Evolutionary conservation across 2,113 vertebrate genomes (phyloP).

Genomic region (Cynoglossus semilaevis): DNA sequence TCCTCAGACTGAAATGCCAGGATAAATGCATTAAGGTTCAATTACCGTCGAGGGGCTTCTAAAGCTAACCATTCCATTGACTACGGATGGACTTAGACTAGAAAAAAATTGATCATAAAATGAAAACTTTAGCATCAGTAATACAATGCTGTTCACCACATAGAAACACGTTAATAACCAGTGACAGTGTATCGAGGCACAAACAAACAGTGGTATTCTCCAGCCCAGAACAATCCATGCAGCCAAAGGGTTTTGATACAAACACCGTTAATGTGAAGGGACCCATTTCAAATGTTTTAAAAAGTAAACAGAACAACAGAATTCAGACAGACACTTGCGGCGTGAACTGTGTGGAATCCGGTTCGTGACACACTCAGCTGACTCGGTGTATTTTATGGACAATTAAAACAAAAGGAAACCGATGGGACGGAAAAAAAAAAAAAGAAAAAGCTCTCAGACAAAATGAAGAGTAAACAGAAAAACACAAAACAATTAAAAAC

Average conservation of each 20-base stretch:
- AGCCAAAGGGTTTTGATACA: conserved; percentile 62
- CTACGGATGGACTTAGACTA: conserved; percentile 46
- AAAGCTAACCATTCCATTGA: conserved; percentile 55
- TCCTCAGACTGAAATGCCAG: conserved; percentile 62
- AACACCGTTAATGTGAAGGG: conserved; percentile 45
- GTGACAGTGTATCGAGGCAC: conserved; percentile 44
- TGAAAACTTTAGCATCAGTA: conserved; percentile 49
- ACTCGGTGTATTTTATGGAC: conserved; percentile 20
- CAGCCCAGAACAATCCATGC: conserved; percentile 61
- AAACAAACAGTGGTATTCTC: conserved; percentile 61
- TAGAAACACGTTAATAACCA: conserved; percentile 35
- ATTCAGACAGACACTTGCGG: conserved; percentile 53
- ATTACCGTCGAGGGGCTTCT: conserved; percentile 54
- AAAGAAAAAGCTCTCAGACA: conserved; percentile 6
- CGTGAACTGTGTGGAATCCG: conserved; percentile 52
- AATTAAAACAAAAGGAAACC: conserved; percentile 24
- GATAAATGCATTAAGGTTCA: conserved; percentile 44
- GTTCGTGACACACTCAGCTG: conserved; percentile 44
- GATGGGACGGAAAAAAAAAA: too few relatives aligned
- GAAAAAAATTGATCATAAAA: conserved; percentile 15
- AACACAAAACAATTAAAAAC: conserved; percentile 15
- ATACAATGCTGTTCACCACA: conserved; percentile 37
- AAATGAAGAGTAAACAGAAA: conserved; percentile 23
- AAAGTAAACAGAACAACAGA: conserved; percentile 19
- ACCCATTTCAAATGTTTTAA: conserved; percentile 46